These are phyloP conservation scores for Pelvicachromis taeniatus DNA, from an alignment of 2,113 vertebrate genomes.

Conservation along the genomic window DNA sequence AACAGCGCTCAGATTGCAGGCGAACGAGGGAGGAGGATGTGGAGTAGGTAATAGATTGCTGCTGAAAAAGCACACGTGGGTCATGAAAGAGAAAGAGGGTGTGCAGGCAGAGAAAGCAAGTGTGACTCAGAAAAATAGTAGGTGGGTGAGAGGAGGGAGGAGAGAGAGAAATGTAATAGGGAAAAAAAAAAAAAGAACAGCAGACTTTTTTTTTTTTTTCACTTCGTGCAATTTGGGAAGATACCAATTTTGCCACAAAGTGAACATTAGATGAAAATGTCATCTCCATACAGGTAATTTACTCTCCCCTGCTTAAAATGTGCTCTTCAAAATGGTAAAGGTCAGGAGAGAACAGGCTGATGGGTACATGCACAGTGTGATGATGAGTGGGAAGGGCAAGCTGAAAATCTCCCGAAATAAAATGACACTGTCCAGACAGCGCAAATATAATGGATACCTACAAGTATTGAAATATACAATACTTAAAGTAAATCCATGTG, in stretches of 20 bases:
- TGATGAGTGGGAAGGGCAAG: background rate
- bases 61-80: constrained; percentile 18
- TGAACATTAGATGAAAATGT: constrained; percentile 66
- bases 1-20: background rate
- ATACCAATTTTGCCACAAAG: constrained; percentile 47
- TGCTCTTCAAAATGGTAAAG: constrained; percentile 42
- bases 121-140: constrained; percentile 29
- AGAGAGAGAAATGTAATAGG: constrained; percentile 3
- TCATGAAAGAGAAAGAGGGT: constrained; percentile 10
- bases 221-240: constrained; percentile 9
- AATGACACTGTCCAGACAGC: background rate
- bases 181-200: background rate
- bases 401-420: background rate
- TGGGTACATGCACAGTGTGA: background rate
- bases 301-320: constrained; percentile 36
- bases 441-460: background rate
- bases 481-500: background rate
- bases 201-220: background rate
- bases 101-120: background rate
- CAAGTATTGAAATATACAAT: background rate
- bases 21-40: background rate
- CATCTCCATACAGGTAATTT: constrained; percentile 56
- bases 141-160: background rate
- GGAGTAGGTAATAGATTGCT: constrained; percentile 35
- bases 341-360: constrained; percentile 10